These are phyloP conservation scores for Pycnonotus jocosus DNA, from an alignment of 2,113 vertebrate genomes.

Conservation along the genomic window DNA sequence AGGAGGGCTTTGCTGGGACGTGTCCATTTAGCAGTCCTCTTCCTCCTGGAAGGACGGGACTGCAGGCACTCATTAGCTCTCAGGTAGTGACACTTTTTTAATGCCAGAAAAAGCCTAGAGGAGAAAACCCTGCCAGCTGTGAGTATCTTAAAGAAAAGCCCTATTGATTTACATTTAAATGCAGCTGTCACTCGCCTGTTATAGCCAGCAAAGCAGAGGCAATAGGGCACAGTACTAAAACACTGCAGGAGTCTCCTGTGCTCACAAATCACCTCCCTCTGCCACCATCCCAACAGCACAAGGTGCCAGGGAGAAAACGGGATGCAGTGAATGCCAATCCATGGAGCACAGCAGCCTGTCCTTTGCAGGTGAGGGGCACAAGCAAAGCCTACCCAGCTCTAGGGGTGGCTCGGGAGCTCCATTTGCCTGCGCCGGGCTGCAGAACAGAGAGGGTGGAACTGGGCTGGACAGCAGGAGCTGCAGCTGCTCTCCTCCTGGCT, in stretches of 20 bases:
- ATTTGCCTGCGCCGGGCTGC: background rate
- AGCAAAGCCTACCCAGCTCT: background rate
- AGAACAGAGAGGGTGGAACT: background rate
- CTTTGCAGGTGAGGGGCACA: accelerated
- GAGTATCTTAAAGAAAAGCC: background rate
- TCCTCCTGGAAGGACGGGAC: background rate
- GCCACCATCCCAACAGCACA: accelerated
- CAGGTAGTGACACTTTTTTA: background rate
- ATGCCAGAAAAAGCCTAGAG: background rate
- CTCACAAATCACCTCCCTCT: background rate
- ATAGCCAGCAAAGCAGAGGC: background rate
- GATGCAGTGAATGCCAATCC: accelerated
- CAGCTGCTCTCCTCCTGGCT: constrained; percentile 40
- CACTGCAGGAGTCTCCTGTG: background rate
- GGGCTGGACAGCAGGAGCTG: background rate
- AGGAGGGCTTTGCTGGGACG: background rate
- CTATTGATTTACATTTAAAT: background rate
- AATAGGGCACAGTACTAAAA: background rate
- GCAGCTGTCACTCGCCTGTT: background rate
- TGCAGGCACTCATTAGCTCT: background rate
- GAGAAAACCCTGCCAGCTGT: background rate
- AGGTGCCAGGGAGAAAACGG: background rate
- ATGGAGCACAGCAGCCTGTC: background rate
- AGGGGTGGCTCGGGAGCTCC: background rate
- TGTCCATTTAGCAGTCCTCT: background rate